Conservation (phyloP, 2,888 invertebrate species). For the Luperina nickerlii region DNA sequence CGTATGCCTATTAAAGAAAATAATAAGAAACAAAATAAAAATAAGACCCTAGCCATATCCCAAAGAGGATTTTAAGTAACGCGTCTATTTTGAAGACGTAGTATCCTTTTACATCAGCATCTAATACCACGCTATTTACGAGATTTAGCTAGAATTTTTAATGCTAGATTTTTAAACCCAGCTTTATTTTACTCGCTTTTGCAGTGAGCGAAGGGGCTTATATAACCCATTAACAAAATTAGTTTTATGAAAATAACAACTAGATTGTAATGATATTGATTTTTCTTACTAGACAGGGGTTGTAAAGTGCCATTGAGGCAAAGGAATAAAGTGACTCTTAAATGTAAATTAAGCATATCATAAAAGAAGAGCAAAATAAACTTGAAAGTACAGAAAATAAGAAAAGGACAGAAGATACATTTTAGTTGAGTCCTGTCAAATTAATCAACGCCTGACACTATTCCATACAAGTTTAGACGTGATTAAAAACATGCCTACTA, state of each 20-base stretch:
- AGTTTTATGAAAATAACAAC: conserved; percentile 35
- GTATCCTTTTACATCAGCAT: conserved; percentile 41
- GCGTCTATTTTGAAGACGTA: conserved; percentile 48
- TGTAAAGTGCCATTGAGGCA: neutral
- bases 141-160: conserved; percentile 45
- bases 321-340: neutral
- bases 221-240: conserved; percentile 53
- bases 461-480: no score
- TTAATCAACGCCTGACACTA: no score
- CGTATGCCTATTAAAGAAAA: neutral
- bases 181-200: conserved; percentile 39
- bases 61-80: conserved; percentile 44
- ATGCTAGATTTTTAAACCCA: conserved; percentile 43
- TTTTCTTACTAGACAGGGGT: neutral
- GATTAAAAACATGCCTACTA: no score
- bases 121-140: conserved; percentile 38
- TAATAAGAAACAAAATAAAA: conserved; percentile 10
- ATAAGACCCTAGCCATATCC: conserved; percentile 7
- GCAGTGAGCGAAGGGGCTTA: conserved; percentile 28
- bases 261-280: conserved; percentile 6
- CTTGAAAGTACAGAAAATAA: neutral
- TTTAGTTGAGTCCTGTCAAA: no score
- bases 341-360: neutral
- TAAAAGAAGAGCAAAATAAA: neutral
- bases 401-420: no score